These are phyloP conservation scores for Connochaetes taurinus DNA, from an alignment of 2,113 vertebrate species.

Conservation along the genomic window DNA sequence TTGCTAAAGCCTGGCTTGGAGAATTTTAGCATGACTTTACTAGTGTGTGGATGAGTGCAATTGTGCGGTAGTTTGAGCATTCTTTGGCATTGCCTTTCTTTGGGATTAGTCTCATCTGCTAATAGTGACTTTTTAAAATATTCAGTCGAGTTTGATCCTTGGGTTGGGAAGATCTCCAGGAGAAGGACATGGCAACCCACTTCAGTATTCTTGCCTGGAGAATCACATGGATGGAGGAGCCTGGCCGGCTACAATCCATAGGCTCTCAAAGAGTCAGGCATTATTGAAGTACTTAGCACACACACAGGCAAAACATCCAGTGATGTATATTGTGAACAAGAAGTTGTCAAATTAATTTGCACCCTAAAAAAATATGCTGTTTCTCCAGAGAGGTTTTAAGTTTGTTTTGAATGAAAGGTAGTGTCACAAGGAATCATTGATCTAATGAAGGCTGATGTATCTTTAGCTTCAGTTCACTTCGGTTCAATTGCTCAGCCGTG, in stretches of 20 bases:
- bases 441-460: not conserved
- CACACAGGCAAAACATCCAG: not conserved
- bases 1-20: too few species aligned
- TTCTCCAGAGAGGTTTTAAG: not conserved
- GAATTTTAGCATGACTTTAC: too few species aligned
- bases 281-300: not conserved
- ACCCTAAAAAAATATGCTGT: not conserved
- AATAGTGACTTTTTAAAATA: not conserved
- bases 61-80: too few species aligned
- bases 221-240: not conserved
- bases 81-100: too few species aligned
- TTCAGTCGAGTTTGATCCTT: not conserved
- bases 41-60: rapidly evolving
- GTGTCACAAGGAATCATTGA: not conserved
- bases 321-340: not conserved
- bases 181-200: not conserved
- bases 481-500: not conserved
- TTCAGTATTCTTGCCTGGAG: not conserved
- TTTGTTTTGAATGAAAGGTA: not conserved
- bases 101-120: not conserved
- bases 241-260: not conserved
- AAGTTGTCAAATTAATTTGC: not conserved
- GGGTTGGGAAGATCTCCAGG: not conserved
- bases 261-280: not conserved
- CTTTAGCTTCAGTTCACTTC: not conserved